Conservation (phyloP, 2,888 invertebrate genomes). For the Abscondita cerata region DNA sequence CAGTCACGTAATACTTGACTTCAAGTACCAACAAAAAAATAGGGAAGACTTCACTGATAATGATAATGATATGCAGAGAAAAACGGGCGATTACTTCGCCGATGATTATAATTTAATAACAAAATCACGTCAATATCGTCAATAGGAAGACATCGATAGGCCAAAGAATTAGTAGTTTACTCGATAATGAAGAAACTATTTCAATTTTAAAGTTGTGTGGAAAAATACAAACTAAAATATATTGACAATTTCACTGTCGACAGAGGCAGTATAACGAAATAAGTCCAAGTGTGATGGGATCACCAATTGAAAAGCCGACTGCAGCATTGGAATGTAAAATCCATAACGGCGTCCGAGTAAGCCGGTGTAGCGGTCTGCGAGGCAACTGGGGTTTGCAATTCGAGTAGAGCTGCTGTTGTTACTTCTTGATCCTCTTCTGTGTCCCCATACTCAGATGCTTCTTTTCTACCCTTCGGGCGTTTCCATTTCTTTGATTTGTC, state of each 20-base stretch:
- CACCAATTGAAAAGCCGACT: constrained; percentile 23
- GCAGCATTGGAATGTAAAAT: constrained; percentile 46
- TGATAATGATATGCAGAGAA: constrained; percentile 28
- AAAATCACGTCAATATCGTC: constrained; percentile 23
- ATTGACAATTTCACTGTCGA: constrained; percentile 22
- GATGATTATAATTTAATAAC: constrained; percentile 14
- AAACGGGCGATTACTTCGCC: constrained; percentile 13
- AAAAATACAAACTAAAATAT: constrained; percentile 14
- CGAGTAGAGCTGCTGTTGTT: constrained; percentile 49
- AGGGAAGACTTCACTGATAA: constrained; percentile 31
- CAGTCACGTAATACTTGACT: constrained; percentile 17
- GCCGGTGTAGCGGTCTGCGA: constrained; percentile 47
- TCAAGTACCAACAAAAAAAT: constrained; percentile 20
- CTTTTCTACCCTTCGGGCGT: constrained; percentile 45
- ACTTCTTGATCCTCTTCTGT: constrained; percentile 49
- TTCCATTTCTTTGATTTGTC: constrained; percentile 56
- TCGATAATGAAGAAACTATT: no score
- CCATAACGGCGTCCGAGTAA: constrained; percentile 52
- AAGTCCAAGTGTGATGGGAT: constrained; percentile 26
- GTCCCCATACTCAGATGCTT: constrained; percentile 44
- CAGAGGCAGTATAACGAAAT: constrained; percentile 24
- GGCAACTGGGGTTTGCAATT: constrained; percentile 47
- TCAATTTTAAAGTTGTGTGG: constrained; percentile 3
- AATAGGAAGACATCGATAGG: constrained; percentile 32
- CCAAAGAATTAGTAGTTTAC: constrained; percentile 26